Base-by-base conservation (phyloP, 2,113 vertebrate genomes). In the Colaptes auratus region DNA sequence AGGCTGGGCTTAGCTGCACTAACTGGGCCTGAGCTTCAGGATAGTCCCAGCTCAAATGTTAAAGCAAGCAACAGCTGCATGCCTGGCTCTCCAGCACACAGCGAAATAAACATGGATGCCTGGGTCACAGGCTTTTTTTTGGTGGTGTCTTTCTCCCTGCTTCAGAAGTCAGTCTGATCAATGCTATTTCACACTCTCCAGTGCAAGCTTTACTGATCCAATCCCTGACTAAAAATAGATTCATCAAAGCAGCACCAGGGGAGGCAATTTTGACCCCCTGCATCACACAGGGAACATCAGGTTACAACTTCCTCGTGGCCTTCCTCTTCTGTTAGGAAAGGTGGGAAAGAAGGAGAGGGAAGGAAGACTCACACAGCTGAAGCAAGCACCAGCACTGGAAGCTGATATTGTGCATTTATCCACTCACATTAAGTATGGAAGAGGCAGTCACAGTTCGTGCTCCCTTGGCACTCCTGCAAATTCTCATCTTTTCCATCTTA, bases 151-250 rank as follows among this genome's bases (percentile, higher is more conserved):
- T 98, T 97, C 82, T 92, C 69, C 53, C 90, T 89, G 92, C 83
- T 94, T 97, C 95, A 94, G 88, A 96, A 95, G 91, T 97, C 97
- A 96, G 97, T 92, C 94, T 93, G 92, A 97, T 98, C 98, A 97
- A 98, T 98, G 73, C 59, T 93, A 85, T 82, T 96, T 97, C 89
- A 95, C 88, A 83, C 13, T 92, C 42, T 65, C 52, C 88, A 55
- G 64, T 58, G 31, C 64, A 93, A 75, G 88, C 83, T 96, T 94
- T 90, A 90, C 80, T 86, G 65, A 91, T 92, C 53, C 84, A 80
- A 93, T 30, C 48, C 76, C 64, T 71, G 46, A 83, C 87, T 80
- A 96, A 97, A 96, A 86, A 73, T 21, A 96, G 86, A 96, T 84
- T 90, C 72, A 90, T 93, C 93, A 96, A 88, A 95, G 73, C 67